Evolutionary conservation across 1,140 invertebrate species (phyloP).

Genomic region (Drosophila elegans): DNA sequence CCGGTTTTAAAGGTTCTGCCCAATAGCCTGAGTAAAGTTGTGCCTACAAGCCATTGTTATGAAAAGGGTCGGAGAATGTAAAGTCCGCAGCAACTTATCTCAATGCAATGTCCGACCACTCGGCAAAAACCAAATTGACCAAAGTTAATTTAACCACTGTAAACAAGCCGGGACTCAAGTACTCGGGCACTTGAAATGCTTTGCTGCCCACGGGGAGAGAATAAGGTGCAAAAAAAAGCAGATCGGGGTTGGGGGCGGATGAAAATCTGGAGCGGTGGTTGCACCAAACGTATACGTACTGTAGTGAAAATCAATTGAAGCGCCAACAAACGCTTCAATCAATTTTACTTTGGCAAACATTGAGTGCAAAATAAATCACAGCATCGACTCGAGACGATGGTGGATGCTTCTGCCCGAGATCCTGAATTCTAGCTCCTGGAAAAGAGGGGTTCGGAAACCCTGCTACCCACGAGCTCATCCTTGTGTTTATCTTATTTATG

Average conservation of each 20-base stretch:
- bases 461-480: slow-evolving; percentile 29
- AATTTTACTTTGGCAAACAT: slow-evolving; percentile 83
- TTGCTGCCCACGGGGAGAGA: slow-evolving; percentile 26
- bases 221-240: slow-evolving; percentile 20
- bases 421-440: slow-evolving; percentile 7
- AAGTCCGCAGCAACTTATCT: slow-evolving; percentile 8
- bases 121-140: slow-evolving; percentile 77
- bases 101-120: slow-evolving; percentile 52
- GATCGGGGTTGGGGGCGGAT: not conserved
- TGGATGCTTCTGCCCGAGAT: slow-evolving; percentile 27
- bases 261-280: not conserved
- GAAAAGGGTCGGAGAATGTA: not conserved
- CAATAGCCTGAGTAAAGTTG: not conserved
- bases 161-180: slow-evolving; percentile 59
- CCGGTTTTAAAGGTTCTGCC: too few relatives aligned
- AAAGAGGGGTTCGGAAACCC: not conserved
- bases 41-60: slow-evolving; percentile 18
- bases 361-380: slow-evolving; percentile 84
- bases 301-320: slow-evolving; percentile 74
- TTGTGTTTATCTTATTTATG: slow-evolving; percentile 82
- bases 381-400: slow-evolving; percentile 48
- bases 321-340: slow-evolving; percentile 81
- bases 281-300: slow-evolving; percentile 26
- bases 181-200: slow-evolving; percentile 35
- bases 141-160: slow-evolving; percentile 82